Base-by-base conservation (phyloP, 2,888 invertebrate genomes). In the Erebia palarica region DNA sequence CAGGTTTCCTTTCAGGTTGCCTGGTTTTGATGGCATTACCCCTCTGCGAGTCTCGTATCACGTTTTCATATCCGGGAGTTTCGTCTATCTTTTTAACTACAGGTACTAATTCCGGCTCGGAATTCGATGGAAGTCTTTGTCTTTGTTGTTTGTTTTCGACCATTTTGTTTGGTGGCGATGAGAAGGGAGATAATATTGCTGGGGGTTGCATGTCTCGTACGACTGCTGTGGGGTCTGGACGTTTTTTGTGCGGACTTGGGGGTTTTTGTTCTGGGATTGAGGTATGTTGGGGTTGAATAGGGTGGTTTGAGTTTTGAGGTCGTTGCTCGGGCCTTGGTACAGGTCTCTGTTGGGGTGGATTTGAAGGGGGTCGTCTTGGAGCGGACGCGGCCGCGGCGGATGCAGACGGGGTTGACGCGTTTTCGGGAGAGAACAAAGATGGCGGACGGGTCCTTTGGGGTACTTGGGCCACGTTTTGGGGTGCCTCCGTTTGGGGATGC, bases 371-470 rank as follows among this genome's bases (percentile, higher is more conserved):
- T 76, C 83, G 81, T 75, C 79, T 77, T 1, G 86, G 86, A 0
- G 86, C 84, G 1, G 86, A 89, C 8, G 65, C 65, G 10, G 65
- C 65, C 0, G 91, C 90, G 7, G 86, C 89, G 3, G 95, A 94
- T 0, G 94, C 91, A 0, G 90, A 90, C 0, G 95, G 94, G 0
- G 94, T 91, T 1, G 90, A 91, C 0, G 85, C 90, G 73, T 95
- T 95, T 74, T 95, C 95, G 0, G 96, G 96, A 3, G 96, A 96
- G 83, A 96, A 96, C 49, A 96, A 81, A 14, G 96, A 95, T 0
- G 94, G 94, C 3, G 94, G 94, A 64, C 94, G 88, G 21, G 94
- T 93, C 55, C 90, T 80, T 69, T 86, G 88, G 0, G 81, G 80
- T 69, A 75, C 55, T 14, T 14, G 88, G 0, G 81, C 79, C 69